Evolutionary conservation across 2,888 invertebrate species (phyloP), one percentile per base, ranked within the genome.

Genomic region (Nephrotoma appendiculata): DNA sequence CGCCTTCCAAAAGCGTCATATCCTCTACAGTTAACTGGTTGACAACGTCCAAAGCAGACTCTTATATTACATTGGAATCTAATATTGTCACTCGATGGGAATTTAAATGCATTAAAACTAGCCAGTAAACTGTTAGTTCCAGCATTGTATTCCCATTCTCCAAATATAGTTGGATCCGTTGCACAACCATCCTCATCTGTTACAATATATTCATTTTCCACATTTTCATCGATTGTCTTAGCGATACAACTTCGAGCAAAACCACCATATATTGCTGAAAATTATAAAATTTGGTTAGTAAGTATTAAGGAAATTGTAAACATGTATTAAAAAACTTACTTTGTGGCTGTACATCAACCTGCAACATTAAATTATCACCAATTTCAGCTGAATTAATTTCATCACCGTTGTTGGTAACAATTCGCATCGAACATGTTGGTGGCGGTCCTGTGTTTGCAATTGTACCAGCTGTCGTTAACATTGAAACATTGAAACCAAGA

Each of bases 391-490:
- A 96, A 91, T 95, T 96, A 87, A 98, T 97, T 92, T 97, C 96
- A 89, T 96, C 95, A 7, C 98, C 98, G 57, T 95, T 95, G 86
- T 95, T 94, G 42, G 97, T 96, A 41, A 97, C 96, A 88, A 98
- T 98, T 89, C 95, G 95, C 98, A 98, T 98, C 87, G 96, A 93
- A 91, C 98, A 98, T 11, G 96, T 96, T 9, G 98, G 98, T 86
- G 98, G 98, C 43, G 98, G 98, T 86, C 98, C 98, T 0, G 98
- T 98, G 90, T 98, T 98, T 83, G 98, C 98, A 88, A 98, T 98
- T 0, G 98, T 98, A 86, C 98, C 98, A 0, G 98, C 98, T 0
- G 98, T 98, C 0, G 98, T 98, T 88, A 98, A 92, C 98, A 98
- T 98, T 9, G 98, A 98, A 7, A 98, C 98, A 91, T 98, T 98